Conservation (phyloP, 92 coral and sea anemone genomes). For the Bergia sp. region DNA sequence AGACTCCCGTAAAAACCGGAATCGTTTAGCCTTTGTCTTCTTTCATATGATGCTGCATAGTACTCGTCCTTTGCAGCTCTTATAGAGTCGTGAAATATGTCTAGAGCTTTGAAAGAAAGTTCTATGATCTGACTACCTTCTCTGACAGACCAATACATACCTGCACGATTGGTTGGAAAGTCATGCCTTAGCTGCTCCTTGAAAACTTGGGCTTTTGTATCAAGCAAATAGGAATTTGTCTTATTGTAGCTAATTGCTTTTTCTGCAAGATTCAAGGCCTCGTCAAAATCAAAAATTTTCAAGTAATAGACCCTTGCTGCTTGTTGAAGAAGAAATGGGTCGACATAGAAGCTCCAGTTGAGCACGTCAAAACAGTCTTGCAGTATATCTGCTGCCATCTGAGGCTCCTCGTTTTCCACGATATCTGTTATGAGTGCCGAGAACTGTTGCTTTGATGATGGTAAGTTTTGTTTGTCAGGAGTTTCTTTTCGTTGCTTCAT, state of each 20-base stretch:
- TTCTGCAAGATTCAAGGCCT: conserved; percentile 33
- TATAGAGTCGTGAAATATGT: conserved; percentile 26
- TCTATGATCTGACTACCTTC: conserved; percentile 39
- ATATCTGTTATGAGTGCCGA: conserved; percentile 38
- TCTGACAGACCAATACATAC: conserved; percentile 14
- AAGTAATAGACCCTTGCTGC: conserved; percentile 51
- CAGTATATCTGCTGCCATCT: conserved; percentile 34
- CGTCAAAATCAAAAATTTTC: conserved; percentile 30
- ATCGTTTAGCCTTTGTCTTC: conserved; percentile 30
- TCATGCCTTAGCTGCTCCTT: conserved; percentile 31
- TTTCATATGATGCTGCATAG: not conserved
- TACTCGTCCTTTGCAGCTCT: conserved; percentile 38
- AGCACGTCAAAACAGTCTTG: conserved; percentile 42
- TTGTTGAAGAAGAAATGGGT: conserved; percentile 47
- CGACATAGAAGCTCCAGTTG: not conserved
- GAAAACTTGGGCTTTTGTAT: conserved; percentile 48
- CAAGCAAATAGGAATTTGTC: conserved; percentile 41
- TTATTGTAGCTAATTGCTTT: conserved; percentile 25
- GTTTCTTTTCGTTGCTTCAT: conserved; percentile 43
- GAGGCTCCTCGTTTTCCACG: conserved; percentile 8
- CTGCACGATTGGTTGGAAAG: not conserved
- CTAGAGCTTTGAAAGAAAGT: conserved; percentile 42
- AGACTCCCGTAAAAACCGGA: conserved; percentile 36
- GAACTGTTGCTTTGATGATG: conserved; percentile 34
- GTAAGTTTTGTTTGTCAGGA: conserved; percentile 16